Base-by-base conservation (phyloP, 2,113 vertebrate genomes). In the Collichthys lucidus region DNA sequence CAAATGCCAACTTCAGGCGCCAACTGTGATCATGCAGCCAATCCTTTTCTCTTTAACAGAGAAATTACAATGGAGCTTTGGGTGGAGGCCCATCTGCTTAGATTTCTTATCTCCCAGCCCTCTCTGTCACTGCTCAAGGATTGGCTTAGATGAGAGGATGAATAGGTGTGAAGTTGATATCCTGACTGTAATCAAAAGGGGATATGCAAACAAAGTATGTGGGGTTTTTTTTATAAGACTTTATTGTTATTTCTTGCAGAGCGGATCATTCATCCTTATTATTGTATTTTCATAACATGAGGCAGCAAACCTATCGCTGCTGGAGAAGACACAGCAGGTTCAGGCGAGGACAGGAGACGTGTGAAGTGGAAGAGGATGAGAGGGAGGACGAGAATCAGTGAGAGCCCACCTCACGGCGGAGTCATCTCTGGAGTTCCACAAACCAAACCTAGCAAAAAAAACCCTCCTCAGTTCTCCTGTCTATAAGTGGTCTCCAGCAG, bases 1-100 rank as follows among this genome's bases (percentile, higher is more conserved):
- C 86, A 92, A 93, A 93, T 92, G 91, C 87, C 93, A 91, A 81
- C 80, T 86, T 80, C 74, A 83, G 86, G 61, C 80, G 56, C 82
- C 85, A 88, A 86, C 80, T 81, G 84, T 62, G 77, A 89, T 91
- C 87, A 85, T 11, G 79, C 77, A 86, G 84, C 65, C 82, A 75
- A 74, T 80, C 70, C 86, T 72, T 67, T 52, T 52, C 82, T 90
- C 81, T 83, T 90, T 82, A 86, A 78, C 68, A 44, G 53, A 88
- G 82, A 86, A 88, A 91, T 78, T 86, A 89, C 82, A 85, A 74
- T 24, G 46, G 69, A 75, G 74, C 80, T 87, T 82, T 82, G 77
- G 82, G 85, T 81, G 59, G 69, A 78, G 70, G 72, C 72, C 86
- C 85, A 87, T 84, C 88, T 91, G 81, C 69, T 83, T 50, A 7